Conservation (phyloP, 2,797 vertebrate genomes). For the Novumbra hubbsi region DNA sequence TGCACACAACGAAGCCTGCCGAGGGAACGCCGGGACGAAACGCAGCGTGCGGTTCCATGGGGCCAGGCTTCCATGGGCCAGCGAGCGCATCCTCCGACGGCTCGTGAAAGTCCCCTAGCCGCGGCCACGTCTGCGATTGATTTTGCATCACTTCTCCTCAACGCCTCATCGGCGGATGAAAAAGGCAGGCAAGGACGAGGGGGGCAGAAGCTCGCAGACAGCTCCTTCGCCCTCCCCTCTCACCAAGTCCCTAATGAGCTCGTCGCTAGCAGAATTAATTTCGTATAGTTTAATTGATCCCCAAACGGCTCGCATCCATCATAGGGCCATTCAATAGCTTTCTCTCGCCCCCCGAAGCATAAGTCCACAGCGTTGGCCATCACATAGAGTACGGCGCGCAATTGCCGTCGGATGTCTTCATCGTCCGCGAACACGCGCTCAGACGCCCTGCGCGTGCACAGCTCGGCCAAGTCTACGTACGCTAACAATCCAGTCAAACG, state of each 20-base stretch:
- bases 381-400: slow-evolving; percentile 44
- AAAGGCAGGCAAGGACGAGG: slow-evolving; percentile 23
- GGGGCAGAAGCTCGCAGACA: slow-evolving; percentile 39
- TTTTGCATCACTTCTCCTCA: slow-evolving; percentile 6
- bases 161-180: slow-evolving; percentile 25
- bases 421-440: slow-evolving; percentile 27
- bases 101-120: not conserved
- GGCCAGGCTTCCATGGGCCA: not conserved
- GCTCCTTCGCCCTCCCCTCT: slow-evolving; percentile 48
- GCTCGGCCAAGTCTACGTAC: slow-evolving; percentile 28
- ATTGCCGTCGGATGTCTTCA: slow-evolving; percentile 32
- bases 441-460: slow-evolving; percentile 5
- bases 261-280: slow-evolving; percentile 75
- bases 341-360: slow-evolving; percentile 65
- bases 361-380: slow-evolving; percentile 62
- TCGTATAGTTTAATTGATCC: slow-evolving; percentile 77
- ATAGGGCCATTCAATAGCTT: slow-evolving; percentile 65
- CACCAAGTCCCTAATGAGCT: slow-evolving; percentile 71
- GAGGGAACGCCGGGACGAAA: not conserved
- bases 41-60: not conserved
- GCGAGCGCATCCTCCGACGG: not conserved
- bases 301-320: slow-evolving; percentile 74
- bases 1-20: not conserved
- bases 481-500: slow-evolving; percentile 58
- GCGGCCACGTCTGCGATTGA: not conserved